phyloP scores from a whole-genome alignment of 2,888 invertebrate genomes.

The Conistra vaccinii region DNA sequence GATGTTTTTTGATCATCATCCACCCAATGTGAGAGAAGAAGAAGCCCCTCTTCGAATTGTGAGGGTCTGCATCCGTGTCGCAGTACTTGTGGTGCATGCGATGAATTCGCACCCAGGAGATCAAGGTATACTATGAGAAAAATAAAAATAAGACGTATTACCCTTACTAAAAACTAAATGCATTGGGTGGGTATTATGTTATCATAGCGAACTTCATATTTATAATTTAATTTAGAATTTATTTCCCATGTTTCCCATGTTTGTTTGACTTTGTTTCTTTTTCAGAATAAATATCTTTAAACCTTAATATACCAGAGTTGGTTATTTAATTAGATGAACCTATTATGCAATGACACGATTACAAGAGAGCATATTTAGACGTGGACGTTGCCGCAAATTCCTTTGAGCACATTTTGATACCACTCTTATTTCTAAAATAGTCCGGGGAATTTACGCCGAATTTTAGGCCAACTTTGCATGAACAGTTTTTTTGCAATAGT shows the following conservation, averaged over 20 bases:
- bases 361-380: no score
- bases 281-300: not conserved
- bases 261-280: no score
- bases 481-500: no score
- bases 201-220: no score
- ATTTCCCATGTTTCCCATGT: no score
- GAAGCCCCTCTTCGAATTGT: not conserved
- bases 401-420: not conserved
- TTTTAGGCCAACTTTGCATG: no score
- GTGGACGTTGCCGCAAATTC: not conserved
- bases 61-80: not conserved
- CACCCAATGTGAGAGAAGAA: constrained; percentile 3
- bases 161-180: not conserved
- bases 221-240: not conserved
- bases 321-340: no score
- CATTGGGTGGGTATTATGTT: not conserved
- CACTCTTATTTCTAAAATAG: not conserved
- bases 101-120: not conserved
- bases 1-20: not conserved
- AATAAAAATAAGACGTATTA: not conserved
- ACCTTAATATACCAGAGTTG: not conserved
- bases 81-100: constrained; percentile 1
- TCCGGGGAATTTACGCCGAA: no score
- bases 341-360: no score
- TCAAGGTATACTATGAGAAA: not conserved